A percentile compares a stretch with the other conserved stretches of the same genome.
phyloP scores from a whole-genome alignment of 2,797 vertebrate species.

The Macropus fuliginosus region DNA sequence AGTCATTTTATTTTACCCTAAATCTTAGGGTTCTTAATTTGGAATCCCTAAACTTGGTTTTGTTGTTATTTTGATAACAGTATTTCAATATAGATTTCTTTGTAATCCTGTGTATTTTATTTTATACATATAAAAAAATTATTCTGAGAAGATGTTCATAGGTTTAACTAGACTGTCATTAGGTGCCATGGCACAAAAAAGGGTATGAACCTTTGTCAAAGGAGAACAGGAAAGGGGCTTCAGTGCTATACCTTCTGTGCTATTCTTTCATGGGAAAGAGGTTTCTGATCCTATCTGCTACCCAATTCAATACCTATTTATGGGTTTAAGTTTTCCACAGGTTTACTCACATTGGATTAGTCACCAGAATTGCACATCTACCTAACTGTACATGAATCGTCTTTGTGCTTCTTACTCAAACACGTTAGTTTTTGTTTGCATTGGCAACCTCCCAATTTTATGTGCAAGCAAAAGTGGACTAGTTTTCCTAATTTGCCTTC shows the following conservation, averaged over 20 bases:
- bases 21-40: not conserved
- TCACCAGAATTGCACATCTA: not conserved
- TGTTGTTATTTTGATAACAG: not conserved
- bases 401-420: not conserved
- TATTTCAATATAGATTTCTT: not conserved
- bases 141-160: not conserved
- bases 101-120: not conserved
- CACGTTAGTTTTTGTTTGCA: not conserved
- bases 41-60: not conserved
- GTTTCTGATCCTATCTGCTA: not conserved
- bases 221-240: not conserved
- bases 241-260: not conserved
- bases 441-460: not conserved
- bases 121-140: not conserved
- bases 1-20: not conserved
- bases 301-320: not conserved
- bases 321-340: slow-evolving; percentile 24
- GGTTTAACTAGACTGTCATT: not conserved
- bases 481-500: not conserved
- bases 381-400: not conserved
- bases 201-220: not conserved
- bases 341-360: slow-evolving; percentile 19
- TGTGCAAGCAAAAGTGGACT: not conserved
- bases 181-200: not conserved
- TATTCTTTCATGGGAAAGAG: not conserved